A percentile compares a stretch with the other conserved stretches of the same genome.
These are phyloP conservation scores for rat (Rattus norvegicus) DNA, from an alignment of 2,113 vertebrate species.

Conservation along the genomic window GRCr8 NC_086028.1:35317001-35317500, in stretches of 20 bases:
- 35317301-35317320: background rate
- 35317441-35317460: background rate
- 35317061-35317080: background rate
- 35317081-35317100: background rate
- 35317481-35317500: background rate
- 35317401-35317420: rapidly evolving
- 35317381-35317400: background rate
- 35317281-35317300: background rate
- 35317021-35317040: background rate
- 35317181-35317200: background rate
- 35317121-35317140: background rate
- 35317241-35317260: too few species aligned
- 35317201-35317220: too few species aligned
- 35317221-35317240: background rate
- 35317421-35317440: background rate
- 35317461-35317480: background rate
- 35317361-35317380: rapidly evolving
- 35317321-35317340: background rate
- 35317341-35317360: background rate
- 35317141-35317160: rapidly evolving
- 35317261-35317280: rapidly evolving
- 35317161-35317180: background rate
- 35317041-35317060: background rate
- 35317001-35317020: background rate
- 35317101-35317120: background rate